These are phyloP conservation scores for Sitophilus oryzae DNA, from an alignment of 1,140 invertebrate genomes.

Conservation along the genomic window DNA sequence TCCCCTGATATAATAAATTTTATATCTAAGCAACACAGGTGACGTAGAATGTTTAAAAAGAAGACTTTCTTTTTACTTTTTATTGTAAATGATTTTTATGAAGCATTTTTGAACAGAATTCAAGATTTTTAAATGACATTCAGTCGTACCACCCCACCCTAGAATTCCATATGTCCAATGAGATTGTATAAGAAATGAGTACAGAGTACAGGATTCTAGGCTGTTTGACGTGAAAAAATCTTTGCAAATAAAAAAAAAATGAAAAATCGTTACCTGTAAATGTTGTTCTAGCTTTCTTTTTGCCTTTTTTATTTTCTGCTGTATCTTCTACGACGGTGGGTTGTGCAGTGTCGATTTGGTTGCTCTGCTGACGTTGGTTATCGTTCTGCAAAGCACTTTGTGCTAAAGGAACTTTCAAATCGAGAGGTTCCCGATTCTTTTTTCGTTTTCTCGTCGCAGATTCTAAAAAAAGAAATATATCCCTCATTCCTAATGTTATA, in stretches of 20 bases:
- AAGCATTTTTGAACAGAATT: too few species aligned
- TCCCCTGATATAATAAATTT: too few species aligned
- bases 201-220: too few species aligned
- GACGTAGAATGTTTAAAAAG: too few species aligned
- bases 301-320: conserved; percentile 62
- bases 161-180: too few species aligned
- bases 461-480: conserved; percentile 35
- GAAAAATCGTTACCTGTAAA: conserved; percentile 83
- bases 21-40: too few species aligned
- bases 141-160: too few species aligned
- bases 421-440: conserved; percentile 34
- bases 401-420: conserved; percentile 25
- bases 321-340: conserved; percentile 37
- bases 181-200: too few species aligned
- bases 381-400: conserved; percentile 3
- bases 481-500: not conserved
- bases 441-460: conserved; percentile 43
- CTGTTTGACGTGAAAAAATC: not conserved
- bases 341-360: conserved; percentile 14
- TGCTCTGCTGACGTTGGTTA: not conserved
- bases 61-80: too few species aligned
- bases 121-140: too few species aligned
- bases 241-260: too few species aligned
- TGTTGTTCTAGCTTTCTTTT: conserved; percentile 92
- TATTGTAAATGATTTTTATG: too few species aligned